phyloP scores from a whole-genome alignment of 2,113 vertebrate genomes.

The Vicugna pacos region DNA sequence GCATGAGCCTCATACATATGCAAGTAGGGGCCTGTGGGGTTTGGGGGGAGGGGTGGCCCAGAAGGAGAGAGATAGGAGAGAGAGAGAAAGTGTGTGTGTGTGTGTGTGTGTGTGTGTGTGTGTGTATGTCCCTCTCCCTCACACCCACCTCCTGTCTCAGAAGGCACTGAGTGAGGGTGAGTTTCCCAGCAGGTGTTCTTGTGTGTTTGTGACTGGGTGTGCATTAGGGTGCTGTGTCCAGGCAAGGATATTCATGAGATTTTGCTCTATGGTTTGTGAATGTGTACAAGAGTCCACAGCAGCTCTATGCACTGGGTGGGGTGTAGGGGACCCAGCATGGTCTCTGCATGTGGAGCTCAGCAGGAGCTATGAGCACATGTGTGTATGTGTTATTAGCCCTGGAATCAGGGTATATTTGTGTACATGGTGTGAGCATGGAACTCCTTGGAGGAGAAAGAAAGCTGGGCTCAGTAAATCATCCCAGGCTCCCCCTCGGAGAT shows the following conservation, averaged over 20 bases:
- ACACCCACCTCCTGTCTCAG: neutral
- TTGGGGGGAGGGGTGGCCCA: constrained; percentile 54
- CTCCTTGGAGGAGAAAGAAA: neutral
- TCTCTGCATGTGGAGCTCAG: neutral
- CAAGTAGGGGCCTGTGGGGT: constrained; percentile 67
- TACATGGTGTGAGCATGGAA: neutral
- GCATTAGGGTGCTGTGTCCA: neutral
- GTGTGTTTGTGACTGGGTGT: neutral
- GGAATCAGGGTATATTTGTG: neutral
- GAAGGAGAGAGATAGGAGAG: neutral
- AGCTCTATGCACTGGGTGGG: neutral
- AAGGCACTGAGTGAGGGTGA: neutral
- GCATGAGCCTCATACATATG: constrained; percentile 85
- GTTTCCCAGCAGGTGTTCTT: neutral
- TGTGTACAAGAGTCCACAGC: neutral
- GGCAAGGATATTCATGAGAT: neutral
- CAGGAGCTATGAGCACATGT: neutral
- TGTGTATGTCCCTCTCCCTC: neutral
- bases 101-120: rapidly evolving
- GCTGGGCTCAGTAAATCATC: neutral
- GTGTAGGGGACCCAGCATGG: neutral
- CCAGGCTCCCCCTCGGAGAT: neutral
- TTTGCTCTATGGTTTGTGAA: neutral
- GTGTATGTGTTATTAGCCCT: neutral
- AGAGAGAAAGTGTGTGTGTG: neutral